Base-by-base conservation (phyloP, 2,113 vertebrate genomes). In the Anoplopoma fimbria region DNA sequence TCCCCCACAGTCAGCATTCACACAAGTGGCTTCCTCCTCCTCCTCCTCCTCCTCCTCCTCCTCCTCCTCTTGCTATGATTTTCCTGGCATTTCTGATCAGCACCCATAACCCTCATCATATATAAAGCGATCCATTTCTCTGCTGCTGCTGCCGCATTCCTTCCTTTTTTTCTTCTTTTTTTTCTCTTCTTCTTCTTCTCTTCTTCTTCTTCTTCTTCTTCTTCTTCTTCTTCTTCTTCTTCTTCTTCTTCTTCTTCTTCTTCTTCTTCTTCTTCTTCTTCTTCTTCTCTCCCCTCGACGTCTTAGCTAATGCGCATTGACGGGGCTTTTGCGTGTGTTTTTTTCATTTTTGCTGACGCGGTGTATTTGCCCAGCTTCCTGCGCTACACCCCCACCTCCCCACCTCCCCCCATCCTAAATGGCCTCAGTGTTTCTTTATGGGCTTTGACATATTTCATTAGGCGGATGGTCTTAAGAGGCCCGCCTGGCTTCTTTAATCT, bases 361-460 rank as follows among this genome's bases (percentile, higher is more conserved):
- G 79, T n/a, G 72, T 73, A 58, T 93, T 90, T 45, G 57, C 85
- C 65, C 0, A 6, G 87, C 73, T 85, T 90, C 83, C 88, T 89
- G 62, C 10, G 1, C n/a, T n/a, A n/a, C n/a, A n/a, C n/a, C n/a
- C 82, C 15, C 9, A 9, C 27, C 17, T 14, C 94, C 95, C 84
- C 93, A 94, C 95, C 93, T 86, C 93, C 95, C 94, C 89, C 94
- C 87, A 74, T 89, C 91, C 93, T 96, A 96, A 96, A 93, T 95
- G 94, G 95, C 95, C 93, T 95, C 94, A 75, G 93, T 94, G 94
- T 95, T 96, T 95, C 95, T 97, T 97, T 97, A 96, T 95, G 94
- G 94, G 96, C 96, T 95, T 95, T 97, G 97, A 97, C 96, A 97
- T 96, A 97, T 97, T 95, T 98, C 97, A 99, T 99, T 98, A 98